Evolutionary conservation across 2,113 vertebrate species (phyloP), one percentile per base, ranked within the genome.

Genomic region (Apistogramma diplotaenia): DNA sequence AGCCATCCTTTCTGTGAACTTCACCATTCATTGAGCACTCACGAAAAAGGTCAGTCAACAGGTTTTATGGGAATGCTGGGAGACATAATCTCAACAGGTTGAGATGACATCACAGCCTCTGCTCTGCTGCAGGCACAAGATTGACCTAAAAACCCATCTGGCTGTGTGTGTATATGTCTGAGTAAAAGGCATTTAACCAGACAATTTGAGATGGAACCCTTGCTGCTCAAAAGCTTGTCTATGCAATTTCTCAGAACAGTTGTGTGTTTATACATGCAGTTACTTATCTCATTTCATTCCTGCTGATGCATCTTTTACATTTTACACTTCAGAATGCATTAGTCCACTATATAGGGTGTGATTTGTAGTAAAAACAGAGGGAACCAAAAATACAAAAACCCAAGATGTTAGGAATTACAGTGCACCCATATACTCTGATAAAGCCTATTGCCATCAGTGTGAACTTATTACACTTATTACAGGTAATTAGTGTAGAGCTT

Each of bases 81-180:
- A 77, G 75, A 59, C 54, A 51, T 62, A 12, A 56, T 79, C 40
- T 61, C 72, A 87, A 90, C 65, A 89, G 80, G 87, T 90, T 82
- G 83, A 49, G 67, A 78, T 87, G 72, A 89, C 71, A 76, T 87
- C 86, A 82, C 57, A 79, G 29, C 57, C 81, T 56, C 19, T 74
- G 73, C 57, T 84, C 27, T 53, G 78, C 86, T 91, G 49, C 76
- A 76, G 82, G 84, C 85, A 8, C 58, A 46, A 31, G 5, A 11
- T 33, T 88, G 78, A 89, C 88, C 89, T 80, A 78, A 83, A 88
- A 89, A 70, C 46, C 84, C 78, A 88, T 88, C 84, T 89, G 85
- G 79, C 59, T 78, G 60, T 61, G 76, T 61, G 76, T 82, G 58
- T 53, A 33, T 74, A 12, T 72, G 11, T 86, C 61, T 87, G 57